These are phyloP conservation scores for Drosophila crucigera DNA, from an alignment of 2,888 invertebrate genomes.

Conservation along the genomic window DNA sequence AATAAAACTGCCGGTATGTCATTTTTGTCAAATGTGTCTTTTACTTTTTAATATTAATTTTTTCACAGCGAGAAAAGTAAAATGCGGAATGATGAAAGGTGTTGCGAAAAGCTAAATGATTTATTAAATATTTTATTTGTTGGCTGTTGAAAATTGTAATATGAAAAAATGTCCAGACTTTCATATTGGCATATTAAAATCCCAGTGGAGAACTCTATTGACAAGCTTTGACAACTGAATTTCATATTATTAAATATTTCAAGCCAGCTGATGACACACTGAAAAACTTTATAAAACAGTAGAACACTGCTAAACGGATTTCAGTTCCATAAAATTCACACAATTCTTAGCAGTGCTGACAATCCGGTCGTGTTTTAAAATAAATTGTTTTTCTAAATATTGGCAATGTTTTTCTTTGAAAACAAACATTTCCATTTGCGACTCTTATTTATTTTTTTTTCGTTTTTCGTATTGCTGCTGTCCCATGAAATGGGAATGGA, in stretches of 20 bases:
- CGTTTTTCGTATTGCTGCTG: constrained; percentile 30
- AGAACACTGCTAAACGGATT: constrained; percentile 14
- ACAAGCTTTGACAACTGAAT: constrained; percentile 19
- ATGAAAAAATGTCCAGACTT: constrained; percentile 5
- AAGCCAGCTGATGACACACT: constrained; percentile 11
- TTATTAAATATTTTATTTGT: constrained; percentile 25
- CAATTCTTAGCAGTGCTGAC: constrained; percentile 12
- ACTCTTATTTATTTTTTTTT: constrained; percentile 17
- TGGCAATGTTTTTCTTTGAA: constrained; percentile 29
- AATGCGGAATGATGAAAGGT: constrained; percentile 22
- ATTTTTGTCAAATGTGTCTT: constrained; percentile 32
- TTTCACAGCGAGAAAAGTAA: not conserved
- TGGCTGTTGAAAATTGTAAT: not conserved
- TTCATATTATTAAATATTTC: constrained; percentile 36
- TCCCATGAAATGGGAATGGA: constrained; percentile 53
- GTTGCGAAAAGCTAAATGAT: constrained; percentile 33
- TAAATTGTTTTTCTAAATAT: constrained; percentile 32
- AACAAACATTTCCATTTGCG: constrained; percentile 42
- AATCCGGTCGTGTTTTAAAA: constrained; percentile 23
- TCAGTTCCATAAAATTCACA: constrained; percentile 10
- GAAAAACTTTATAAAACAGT: constrained; percentile 13
- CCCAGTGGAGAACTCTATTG: constrained; percentile 17
- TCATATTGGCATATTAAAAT: constrained; percentile 30
- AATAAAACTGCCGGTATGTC: constrained; percentile 31
- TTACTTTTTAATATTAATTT: constrained; percentile 7